Evolutionary conservation across 2,888 invertebrate species (phyloP), one percentile per base, ranked within the genome.

Genomic region (Callimorpha dominula): DNA sequence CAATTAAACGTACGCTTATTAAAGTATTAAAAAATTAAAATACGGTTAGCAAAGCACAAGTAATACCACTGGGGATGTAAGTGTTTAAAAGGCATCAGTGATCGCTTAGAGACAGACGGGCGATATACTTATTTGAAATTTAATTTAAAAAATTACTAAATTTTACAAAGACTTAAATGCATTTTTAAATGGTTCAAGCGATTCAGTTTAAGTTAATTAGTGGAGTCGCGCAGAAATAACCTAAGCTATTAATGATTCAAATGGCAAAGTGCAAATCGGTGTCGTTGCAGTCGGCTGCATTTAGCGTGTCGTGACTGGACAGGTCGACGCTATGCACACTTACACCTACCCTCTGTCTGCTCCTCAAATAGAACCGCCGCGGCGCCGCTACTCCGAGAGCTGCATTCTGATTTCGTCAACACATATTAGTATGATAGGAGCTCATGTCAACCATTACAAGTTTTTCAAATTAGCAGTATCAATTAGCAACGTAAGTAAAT

Each of bases 261-360:
- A 83, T 81, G 82, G 88, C 87, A 92, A 93, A 95, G 95, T 95
- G 94, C 94, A 94, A 90, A 92, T 90, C 92, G 90, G 86, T 95
- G 94, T 95, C 91, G 89, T 77, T 92, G 92, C 93, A 91, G 89
- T 88, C 86, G 86, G 88, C 90, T 91, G 91, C 93, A 92, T 93
- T 92, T 92, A 92, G 88, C 88, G 82, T 85, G 91, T 87, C 91
- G 86, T 83, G 87, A 78, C 87, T 82, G 91, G 91, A 88, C 91
- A 87, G 89, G 81, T 84, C 81, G 86, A 74, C 78, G 72, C 78
- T 76, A 77, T 84, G 84, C 87, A 82, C 87, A 86, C 86, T 83
- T 81, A 79, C 80, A 83, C 74, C 71, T 74, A 66, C 77, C 77
- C 71, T 67, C 78, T 82, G 91, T 86, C 89, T 89, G 89, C 82